A percentile compares a stretch with the other conserved stretches of the same genome.
Evolutionary conservation across 2,888 invertebrate genomes (phyloP).

Genomic region (Agonopterix arenella): DNA sequence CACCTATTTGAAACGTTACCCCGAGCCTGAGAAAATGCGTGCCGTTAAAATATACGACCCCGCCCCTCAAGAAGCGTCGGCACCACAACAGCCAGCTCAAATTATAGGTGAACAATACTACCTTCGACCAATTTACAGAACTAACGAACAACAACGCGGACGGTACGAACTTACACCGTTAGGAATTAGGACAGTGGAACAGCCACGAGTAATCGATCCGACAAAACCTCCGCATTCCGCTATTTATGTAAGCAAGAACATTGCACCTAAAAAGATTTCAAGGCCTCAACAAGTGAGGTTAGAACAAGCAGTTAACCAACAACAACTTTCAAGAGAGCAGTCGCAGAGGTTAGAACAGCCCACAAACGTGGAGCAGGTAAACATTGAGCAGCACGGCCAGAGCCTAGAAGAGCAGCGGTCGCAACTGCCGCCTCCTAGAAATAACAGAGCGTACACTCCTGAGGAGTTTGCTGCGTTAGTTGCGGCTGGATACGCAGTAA

Average conservation of each 20-base stretch:
- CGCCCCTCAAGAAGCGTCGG: constrained; percentile 31
- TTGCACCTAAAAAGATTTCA: constrained; percentile 44
- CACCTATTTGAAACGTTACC: constrained; percentile 59
- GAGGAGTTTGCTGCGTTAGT: constrained; percentile 69
- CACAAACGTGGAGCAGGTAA: constrained; percentile 30
- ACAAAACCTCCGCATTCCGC: constrained; percentile 60
- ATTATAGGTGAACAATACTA: constrained; percentile 55
- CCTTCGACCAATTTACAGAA: constrained; percentile 50
- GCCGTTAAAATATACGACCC: constrained; percentile 56
- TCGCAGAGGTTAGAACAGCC: constrained; percentile 15
- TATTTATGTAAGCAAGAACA: constrained; percentile 62
- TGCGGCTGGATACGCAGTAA: constrained; percentile 69
- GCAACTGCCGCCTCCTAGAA: constrained; percentile 67
- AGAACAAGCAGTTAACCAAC: constrained; percentile 4
- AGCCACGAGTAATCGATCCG: constrained; percentile 33
- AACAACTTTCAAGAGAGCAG: constrained; percentile 17
- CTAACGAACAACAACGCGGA: constrained; percentile 50
- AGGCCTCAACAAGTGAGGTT: constrained; percentile 28
- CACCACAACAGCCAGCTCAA: constrained; percentile 43
- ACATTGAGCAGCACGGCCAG: constrained; percentile 45
- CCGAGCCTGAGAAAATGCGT: constrained; percentile 55
- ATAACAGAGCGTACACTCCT: constrained; percentile 70
- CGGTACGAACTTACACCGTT: constrained; percentile 44
- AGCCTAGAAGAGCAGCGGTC: constrained; percentile 55
- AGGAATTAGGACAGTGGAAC: constrained; percentile 33